Evolutionary conservation across 2,113 vertebrate species (phyloP), one percentile per base, ranked within the genome.

Genomic region (Phasianus colchicus): DNA sequence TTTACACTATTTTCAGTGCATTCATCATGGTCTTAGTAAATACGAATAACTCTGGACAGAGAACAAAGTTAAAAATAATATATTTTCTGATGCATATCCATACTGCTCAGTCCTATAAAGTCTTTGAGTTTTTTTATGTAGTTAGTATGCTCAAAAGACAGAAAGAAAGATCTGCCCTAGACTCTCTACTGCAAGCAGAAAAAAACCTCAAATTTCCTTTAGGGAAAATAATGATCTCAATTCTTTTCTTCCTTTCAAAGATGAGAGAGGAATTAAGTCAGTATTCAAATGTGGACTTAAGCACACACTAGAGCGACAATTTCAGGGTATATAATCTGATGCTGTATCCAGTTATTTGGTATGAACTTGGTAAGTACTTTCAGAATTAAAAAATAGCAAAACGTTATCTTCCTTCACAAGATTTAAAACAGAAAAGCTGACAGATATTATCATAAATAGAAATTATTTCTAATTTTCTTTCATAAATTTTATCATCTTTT

Each of bases 241-340:
- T 8, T 1, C 48, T 84, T 81, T 67, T 36, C 13, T 63, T 75
- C 13, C 42, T 25, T 4, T 77, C 16, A 76, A 70, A 92, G 86
- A 24, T 30, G 1, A 36, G 22, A 57, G 32, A 78, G 88, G 9
- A 67, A 2, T 18, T 64, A 64, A 40, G 18, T 11, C 11, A 20
- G 20, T 12, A 5, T 2, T 54, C 8, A 6, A 22, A 9, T 1
- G 6, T 20, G 21, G 27, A 58, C 17, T 86, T 22, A 29, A 34
- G 11, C 19, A 6, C 10, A 29, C 25, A 22, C 34, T 64, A 34
- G 20, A 78, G 55, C 72, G 13, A n/a, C 4, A 78, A 9, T 34
- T 47, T 58, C 1, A 0, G 69, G 10, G 10, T 40, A 43, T 2
- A 2, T 0, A 25, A 45, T 52, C 29, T 55, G 16, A 12, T 61